These are phyloP conservation scores for Entomobrya proxima DNA, from an alignment of 2,888 invertebrate genomes.

Conservation along the genomic window DNA sequence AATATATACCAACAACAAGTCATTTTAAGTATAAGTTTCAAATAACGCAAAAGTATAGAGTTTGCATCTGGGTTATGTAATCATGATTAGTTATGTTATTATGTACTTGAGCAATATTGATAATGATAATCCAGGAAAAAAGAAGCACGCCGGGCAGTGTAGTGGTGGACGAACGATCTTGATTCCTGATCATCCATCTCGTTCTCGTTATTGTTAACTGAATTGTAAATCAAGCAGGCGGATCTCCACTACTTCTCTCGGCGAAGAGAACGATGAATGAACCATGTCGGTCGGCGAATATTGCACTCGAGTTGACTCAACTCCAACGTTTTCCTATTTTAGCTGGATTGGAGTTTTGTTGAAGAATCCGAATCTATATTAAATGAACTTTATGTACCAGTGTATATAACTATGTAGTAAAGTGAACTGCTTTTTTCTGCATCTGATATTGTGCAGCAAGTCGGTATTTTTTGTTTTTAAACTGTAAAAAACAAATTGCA, in stretches of 20 bases:
- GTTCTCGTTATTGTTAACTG: conserved; percentile 33
- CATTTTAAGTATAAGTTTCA: neutral
- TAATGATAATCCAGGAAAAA: conserved; percentile 43
- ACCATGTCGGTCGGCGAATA: conserved; percentile 27
- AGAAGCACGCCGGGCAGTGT: neutral
- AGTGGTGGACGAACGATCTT: no score
- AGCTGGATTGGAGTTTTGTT: neutral
- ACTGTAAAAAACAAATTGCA: conserved; percentile 51
- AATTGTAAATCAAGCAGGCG: conserved; percentile 60
- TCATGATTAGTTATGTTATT: conserved; percentile 62
- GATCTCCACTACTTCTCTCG: conserved; percentile 22
- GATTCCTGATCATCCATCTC: conserved; percentile 9
- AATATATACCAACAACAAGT: neutral
- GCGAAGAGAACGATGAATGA: conserved; percentile 27
- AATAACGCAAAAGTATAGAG: neutral
- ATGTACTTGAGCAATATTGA: conserved; percentile 65
- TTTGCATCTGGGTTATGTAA: conserved; percentile 29
- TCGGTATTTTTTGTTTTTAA: conserved; percentile 36
- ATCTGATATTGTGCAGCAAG: conserved; percentile 1
- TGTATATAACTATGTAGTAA: neutral
- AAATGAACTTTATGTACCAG: neutral
- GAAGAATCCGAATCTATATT: neutral
- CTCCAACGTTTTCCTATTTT: neutral
- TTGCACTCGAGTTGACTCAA: neutral
- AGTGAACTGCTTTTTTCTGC: conserved; percentile 20